Evolutionary conservation across 2,888 invertebrate species (phyloP).

Genomic region (Flexamia atlantica): DNA sequence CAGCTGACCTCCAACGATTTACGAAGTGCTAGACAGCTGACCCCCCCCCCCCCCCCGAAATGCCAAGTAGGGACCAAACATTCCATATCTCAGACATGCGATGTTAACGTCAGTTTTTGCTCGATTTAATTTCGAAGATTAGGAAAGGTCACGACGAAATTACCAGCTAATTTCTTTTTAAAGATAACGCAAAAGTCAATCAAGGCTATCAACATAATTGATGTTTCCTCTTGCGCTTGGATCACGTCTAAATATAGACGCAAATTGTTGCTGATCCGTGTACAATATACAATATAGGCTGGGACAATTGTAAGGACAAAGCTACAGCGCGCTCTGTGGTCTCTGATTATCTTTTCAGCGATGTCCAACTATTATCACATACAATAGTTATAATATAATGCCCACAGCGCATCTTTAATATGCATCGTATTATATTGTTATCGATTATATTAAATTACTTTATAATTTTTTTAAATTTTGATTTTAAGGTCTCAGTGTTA

Average conservation of each 20-base stretch:
- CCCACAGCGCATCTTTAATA: too few species aligned
- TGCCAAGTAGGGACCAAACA: not conserved
- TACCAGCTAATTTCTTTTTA: constrained; percentile 2
- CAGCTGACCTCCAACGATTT: constrained; percentile 27
- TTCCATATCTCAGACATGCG: not conserved
- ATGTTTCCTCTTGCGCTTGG: not conserved
- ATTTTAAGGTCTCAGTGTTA: too few species aligned
- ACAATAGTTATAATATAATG: too few species aligned
- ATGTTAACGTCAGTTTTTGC: not conserved
- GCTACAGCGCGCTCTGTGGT: too few species aligned
- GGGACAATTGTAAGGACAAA: too few species aligned
- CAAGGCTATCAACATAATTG: constrained; percentile 3
- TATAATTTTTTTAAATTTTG: too few species aligned
- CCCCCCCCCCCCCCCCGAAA: not conserved
- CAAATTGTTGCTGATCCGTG: not conserved
- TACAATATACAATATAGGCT: too few species aligned
- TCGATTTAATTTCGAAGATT: constrained; percentile 13
- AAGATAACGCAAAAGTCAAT: not conserved
- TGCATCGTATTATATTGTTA: too few species aligned
- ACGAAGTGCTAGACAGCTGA: constrained; percentile 3
- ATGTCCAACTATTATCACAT: too few species aligned
- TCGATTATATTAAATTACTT: too few species aligned
- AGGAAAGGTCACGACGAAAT: constrained; percentile 7
- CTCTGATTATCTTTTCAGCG: too few species aligned
- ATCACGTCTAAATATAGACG: constrained; percentile 10